Conservation (phyloP, 2,113 vertebrate genomes). For the Lasiurus borealis region DNA sequence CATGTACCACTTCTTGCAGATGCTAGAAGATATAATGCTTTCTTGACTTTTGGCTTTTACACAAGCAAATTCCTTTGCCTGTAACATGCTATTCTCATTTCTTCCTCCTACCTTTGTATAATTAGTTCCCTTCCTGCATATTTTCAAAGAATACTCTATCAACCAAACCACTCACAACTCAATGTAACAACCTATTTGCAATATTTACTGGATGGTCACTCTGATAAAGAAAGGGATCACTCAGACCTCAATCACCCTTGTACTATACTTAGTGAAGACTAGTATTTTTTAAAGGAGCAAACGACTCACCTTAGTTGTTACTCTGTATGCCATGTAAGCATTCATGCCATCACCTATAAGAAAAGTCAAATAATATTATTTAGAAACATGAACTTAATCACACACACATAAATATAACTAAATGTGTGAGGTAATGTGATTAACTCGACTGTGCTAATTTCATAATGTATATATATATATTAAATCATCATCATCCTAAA, state of each 20-base stretch:
- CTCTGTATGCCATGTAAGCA: constrained; percentile 98
- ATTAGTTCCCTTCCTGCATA: neutral
- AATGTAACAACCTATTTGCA: neutral
- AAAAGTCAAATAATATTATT: constrained; percentile 72
- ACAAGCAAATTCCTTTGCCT: constrained; percentile 4
- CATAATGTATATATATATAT: neutral
- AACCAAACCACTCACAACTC: neutral
- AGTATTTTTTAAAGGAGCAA: neutral
- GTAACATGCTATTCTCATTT: neutral
- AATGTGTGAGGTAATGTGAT: neutral
- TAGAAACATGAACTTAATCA: constrained; percentile 41
- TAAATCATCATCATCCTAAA: constrained; percentile 23
- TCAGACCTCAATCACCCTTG: neutral
- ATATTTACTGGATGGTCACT: neutral
- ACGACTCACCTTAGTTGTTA: constrained; percentile 93
- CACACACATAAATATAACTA: neutral
- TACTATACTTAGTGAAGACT: neutral
- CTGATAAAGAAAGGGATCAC: constrained; percentile 1
- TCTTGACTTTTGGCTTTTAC: neutral
- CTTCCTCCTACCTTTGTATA: neutral
- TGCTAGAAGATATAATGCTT: neutral
- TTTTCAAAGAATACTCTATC: neutral
- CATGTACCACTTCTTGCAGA: neutral
- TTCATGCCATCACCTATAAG: constrained; percentile 97
- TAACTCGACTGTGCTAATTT: neutral